A percentile compares a stretch with the other conserved stretches of the same genome.
Conservation (phyloP, 2,113 vertebrate species). For the Cromileptes altivelis region DNA sequence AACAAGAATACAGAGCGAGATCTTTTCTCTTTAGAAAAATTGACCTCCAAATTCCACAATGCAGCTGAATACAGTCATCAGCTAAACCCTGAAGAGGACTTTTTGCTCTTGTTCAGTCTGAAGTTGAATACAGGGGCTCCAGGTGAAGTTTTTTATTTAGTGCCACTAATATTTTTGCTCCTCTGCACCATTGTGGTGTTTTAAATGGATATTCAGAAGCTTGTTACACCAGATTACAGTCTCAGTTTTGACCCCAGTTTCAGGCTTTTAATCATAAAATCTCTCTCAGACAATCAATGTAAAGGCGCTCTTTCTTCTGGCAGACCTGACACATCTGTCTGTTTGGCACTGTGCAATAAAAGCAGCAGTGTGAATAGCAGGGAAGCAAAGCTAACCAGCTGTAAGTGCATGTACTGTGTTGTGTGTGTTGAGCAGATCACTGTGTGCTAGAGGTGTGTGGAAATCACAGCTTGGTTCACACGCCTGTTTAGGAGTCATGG, state of each 20-base stretch:
- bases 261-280: not conserved
- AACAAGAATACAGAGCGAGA: not conserved
- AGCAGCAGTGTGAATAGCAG: not conserved
- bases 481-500: no score
- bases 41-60: constrained; percentile 7
- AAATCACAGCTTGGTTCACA: no score
- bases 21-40: not conserved
- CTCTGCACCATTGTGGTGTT: not conserved
- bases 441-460: not conserved
- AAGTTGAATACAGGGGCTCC: not conserved
- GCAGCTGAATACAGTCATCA: constrained; percentile 12
- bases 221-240: not conserved
- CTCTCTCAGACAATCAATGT: constrained; percentile 16
- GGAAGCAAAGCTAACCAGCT: not conserved
- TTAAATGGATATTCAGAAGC: not conserved
- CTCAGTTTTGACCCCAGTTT: not conserved
- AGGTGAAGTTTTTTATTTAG: not conserved
- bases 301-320: not conserved
- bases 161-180: constrained; percentile 22
- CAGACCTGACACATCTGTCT: not conserved
- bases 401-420: not conserved
- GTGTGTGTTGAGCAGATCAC: not conserved
- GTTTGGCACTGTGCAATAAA: not conserved
- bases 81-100: not conserved
- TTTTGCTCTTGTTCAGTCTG: constrained; percentile 16